A percentile compares a stretch with the other conserved stretches of the same genome.
phyloP scores from a whole-genome alignment of 2,113 vertebrate species.

The Oreamnos americanus region DNA sequence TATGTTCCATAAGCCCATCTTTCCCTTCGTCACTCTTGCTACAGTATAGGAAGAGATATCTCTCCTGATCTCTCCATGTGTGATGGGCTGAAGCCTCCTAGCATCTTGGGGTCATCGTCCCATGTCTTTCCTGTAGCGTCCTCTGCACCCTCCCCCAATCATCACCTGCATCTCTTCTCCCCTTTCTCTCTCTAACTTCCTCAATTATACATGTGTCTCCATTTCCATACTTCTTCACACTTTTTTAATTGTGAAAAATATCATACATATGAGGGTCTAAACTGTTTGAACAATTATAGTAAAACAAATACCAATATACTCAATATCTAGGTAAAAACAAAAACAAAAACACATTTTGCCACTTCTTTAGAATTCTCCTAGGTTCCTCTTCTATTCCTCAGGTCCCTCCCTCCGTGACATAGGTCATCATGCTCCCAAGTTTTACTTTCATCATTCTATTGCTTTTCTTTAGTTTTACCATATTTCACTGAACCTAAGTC shows the following conservation, averaged over 20 bases:
- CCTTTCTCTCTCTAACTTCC: neutral
- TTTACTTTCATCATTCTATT: neutral
- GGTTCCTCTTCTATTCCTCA: fast-evolving
- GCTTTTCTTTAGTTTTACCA: neutral
- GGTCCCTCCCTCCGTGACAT: neutral
- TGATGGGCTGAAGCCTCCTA: fast-evolving
- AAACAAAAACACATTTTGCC: neutral
- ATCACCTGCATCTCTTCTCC: neutral
- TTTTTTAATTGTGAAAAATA: neutral
- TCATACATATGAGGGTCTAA: neutral
- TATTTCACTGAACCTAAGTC: neutral
- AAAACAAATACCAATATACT: neutral
- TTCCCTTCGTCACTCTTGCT: neutral
- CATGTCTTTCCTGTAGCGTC: neutral
- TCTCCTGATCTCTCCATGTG: neutral
- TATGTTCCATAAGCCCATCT: neutral
- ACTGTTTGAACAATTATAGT: neutral
- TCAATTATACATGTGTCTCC: no score
- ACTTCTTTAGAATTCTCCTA: neutral
- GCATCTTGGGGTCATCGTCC: fast-evolving
- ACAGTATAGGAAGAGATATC: neutral
- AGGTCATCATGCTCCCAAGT: no score
- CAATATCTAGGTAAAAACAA: neutral
- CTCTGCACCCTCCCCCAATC: neutral
- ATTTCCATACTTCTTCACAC: neutral